Evolutionary conservation across 2,797 vertebrate species (phyloP).

Genomic region (Siniperca undulata): DNA sequence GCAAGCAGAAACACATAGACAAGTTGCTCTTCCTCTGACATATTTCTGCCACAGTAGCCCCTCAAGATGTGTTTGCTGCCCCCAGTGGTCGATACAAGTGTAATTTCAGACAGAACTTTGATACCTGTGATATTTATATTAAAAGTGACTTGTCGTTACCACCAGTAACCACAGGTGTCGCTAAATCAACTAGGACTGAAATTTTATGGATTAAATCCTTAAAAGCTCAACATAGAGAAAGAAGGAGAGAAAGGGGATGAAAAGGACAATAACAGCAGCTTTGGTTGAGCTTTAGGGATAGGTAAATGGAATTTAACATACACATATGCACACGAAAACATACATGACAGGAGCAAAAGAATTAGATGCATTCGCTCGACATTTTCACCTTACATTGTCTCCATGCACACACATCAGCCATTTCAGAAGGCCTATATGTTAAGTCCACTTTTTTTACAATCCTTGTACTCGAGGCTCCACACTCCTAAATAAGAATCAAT

Average conservation of each 20-base stretch:
- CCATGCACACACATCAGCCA: not conserved
- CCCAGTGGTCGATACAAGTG: not conserved
- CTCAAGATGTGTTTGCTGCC: not conserved
- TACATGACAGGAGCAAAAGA: not conserved
- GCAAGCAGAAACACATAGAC: no score
- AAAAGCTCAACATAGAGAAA: not conserved
- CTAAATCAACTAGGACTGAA: not conserved
- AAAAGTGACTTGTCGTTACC: not conserved
- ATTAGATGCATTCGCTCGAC: not conserved
- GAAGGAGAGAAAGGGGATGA: not conserved
- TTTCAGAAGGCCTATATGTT: constrained; percentile 29
- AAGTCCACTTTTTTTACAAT: constrained; percentile 45
- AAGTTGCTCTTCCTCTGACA: not conserved
- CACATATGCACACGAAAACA: not conserved
- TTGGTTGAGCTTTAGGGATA: not conserved
- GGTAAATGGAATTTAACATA: not conserved
- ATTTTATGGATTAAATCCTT: not conserved
- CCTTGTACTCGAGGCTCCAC: constrained; percentile 28
- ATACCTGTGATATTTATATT: not conserved
- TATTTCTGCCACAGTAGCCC: no score
- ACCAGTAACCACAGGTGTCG: not conserved
- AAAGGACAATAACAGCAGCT: not conserved
- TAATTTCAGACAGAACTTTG: not conserved
- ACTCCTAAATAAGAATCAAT: constrained; percentile 71
- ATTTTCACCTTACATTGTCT: constrained; percentile 6